Conservation (phyloP, 2,888 invertebrate genomes). For the Disparrhopalites patrizii region DNA sequence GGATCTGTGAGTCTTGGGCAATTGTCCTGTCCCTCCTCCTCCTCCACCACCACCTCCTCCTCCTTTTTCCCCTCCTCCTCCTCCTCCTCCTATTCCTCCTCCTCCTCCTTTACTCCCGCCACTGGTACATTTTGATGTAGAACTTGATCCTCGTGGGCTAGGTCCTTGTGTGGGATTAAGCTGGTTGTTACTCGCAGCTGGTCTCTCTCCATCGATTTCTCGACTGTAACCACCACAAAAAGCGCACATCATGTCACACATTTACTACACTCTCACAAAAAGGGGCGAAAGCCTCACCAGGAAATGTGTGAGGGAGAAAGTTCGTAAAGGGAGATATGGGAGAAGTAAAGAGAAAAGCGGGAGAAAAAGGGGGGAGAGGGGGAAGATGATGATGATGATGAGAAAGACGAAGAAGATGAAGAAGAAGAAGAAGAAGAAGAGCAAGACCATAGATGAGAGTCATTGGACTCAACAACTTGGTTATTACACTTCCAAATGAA, state of each 20-base stretch:
- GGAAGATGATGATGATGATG: neutral
- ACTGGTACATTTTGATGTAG: slow-evolving; percentile 19
- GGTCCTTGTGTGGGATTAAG: slow-evolving; percentile 26
- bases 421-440: neutral
- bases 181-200: slow-evolving; percentile 32
- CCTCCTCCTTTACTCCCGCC: too few species aligned
- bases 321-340: too few species aligned
- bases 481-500: slow-evolving; percentile 18
- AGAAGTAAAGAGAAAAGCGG: neutral
- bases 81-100: too few species aligned
- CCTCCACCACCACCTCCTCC: too few species aligned
- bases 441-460: too few species aligned
- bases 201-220: slow-evolving; percentile 45
- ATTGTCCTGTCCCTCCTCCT: slow-evolving; percentile 35
- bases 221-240: slow-evolving; percentile 33
- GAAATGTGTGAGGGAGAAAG: too few species aligned
- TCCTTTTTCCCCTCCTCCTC: slow-evolving; percentile 5
- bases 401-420: slow-evolving; percentile 6
- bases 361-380: neutral
- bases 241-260: neutral
- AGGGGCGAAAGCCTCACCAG: neutral
- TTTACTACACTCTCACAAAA: neutral
- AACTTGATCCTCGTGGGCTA: slow-evolving; percentile 22
- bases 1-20: slow-evolving; percentile 40
- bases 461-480: neutral